Percentiles rank a stretch among this genome's conserved stretches.
Evolutionary conservation across 2,888 invertebrate genomes (phyloP).

Genomic region (Horisme vitalbata): DNA sequence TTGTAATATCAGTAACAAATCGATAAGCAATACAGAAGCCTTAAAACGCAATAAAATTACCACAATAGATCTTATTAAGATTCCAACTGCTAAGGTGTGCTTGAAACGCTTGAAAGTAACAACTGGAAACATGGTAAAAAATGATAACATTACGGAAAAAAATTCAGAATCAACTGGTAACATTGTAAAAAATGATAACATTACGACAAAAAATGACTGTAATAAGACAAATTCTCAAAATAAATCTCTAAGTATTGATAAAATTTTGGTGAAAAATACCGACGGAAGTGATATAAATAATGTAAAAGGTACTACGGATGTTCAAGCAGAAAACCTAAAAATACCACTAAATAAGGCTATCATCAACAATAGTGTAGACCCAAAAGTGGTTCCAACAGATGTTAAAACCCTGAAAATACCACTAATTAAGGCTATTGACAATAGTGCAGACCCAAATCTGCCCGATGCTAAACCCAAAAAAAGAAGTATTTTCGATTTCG

Average conservation of each 20-base stretch:
- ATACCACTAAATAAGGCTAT: background rate
- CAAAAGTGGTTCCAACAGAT: background rate
- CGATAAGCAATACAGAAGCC: no score
- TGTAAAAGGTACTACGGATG: background rate
- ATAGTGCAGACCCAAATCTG: background rate
- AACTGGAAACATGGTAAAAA: background rate
- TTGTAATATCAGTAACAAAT: no score
- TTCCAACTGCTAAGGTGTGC: no score
- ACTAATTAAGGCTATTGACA: background rate
- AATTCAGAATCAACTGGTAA: no score
- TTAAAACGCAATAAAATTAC: no score
- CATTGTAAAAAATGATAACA: background rate
- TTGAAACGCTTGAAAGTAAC: no score
- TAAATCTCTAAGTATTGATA: no score
- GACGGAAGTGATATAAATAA: background rate
- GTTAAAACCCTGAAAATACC: background rate
- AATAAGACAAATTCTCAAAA: no score
- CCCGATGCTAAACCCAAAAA: constrained; percentile 17
- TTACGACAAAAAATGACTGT: background rate
- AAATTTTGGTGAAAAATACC: no score
- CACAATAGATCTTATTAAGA: no score
- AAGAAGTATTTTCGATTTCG: constrained; percentile 14
- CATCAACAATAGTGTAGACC: background rate
- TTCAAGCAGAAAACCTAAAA: background rate
- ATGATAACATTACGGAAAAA: background rate